Evolutionary conservation across 1,140 invertebrate species (phyloP), one percentile per base, ranked within the genome.

Genomic region (Brachionus angularis): DNA sequence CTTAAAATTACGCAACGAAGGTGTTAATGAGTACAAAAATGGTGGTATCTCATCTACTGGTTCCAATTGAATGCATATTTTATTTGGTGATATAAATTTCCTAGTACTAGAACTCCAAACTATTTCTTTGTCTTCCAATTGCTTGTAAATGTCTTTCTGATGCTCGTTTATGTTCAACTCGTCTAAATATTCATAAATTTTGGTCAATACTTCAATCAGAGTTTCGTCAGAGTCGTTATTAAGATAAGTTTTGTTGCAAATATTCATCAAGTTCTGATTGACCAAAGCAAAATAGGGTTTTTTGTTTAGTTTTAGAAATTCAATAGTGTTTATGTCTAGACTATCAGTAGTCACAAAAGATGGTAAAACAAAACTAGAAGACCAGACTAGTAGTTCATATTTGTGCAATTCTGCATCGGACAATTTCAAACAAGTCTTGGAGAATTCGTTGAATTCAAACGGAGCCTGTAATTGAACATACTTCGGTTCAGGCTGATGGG

Each of bases 291-390:
- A 53, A 21, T 29, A 70, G 0, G 67, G 67, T 18, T 70, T 70
- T 16, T 53, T 50, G 16, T 70, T 70, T 25, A 70, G 27, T 36
- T 53, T 50, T 10, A 70, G 23, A 53, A 70, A 70, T 42, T 70
- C 67, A 16, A 53, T 16, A 0, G 67, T 50, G 21, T 70, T 70
- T 53, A 44, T 31, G 16, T 70, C 67, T 1, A 64, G 23, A 1
- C 39, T 1, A 1, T 18, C 7, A 3, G 34, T 50, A n/a, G 50
- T 25, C 1, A 71, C 49, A 46, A 71, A 71, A 12, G 18, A 18
- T 1, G 70, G 70, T 25, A 71, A 34, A 10, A 71, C 16, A 46
- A 29, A 71, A 25, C 46, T 52, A 0, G 50, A 71, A 0, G 50
- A 33, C 70, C 70, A 71, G 1, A 42, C 33, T 18, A 71, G 27